These are phyloP conservation scores for Polypterus senegalus DNA, from an alignment of 2,113 vertebrate genomes.

Conservation along the genomic window DNA sequence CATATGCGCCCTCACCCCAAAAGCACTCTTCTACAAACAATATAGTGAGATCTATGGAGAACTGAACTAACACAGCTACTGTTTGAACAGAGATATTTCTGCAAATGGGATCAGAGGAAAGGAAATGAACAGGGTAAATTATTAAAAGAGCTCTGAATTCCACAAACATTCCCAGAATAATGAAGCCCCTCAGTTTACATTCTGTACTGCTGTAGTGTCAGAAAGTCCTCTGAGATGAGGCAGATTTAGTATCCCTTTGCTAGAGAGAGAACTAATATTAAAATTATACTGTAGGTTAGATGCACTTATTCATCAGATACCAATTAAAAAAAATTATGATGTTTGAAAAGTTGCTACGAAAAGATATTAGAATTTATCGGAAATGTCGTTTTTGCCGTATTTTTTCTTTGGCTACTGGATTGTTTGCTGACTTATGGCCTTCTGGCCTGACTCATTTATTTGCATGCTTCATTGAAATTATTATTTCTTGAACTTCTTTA, in stretches of 20 bases:
- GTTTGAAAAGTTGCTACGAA: too few relatives aligned
- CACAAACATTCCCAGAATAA: conserved; percentile 36
- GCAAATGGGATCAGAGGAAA: conserved; percentile 29
- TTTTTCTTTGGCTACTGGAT: too few relatives aligned
- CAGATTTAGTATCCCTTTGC: conserved; percentile 22
- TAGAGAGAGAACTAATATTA: too few relatives aligned
- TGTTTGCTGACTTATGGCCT: too few relatives aligned
- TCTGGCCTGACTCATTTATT: too few relatives aligned
- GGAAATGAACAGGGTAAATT: conserved; percentile 59
- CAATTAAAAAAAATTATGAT: too few relatives aligned
- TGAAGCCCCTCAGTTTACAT: conserved; percentile 10
- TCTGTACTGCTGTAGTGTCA: neutral
- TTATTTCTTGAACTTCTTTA: too few relatives aligned
- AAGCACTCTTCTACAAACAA: conserved; percentile 41
- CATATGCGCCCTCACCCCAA: conserved; percentile 29
- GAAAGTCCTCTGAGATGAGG: conserved; percentile 14
- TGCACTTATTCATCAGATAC: too few relatives aligned
- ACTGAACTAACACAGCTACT: conserved; percentile 21
- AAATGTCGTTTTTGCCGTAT: too few relatives aligned
- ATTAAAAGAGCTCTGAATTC: conserved; percentile 51
- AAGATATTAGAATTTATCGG: too few relatives aligned
- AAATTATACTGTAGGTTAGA: too few relatives aligned
- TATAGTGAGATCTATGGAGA: conserved; percentile 23
- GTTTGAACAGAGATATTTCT: conserved; percentile 43
- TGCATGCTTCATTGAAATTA: too few relatives aligned